Conservation (phyloP, 2,797 vertebrate species). For the Aeoliscus strigatus region DNA sequence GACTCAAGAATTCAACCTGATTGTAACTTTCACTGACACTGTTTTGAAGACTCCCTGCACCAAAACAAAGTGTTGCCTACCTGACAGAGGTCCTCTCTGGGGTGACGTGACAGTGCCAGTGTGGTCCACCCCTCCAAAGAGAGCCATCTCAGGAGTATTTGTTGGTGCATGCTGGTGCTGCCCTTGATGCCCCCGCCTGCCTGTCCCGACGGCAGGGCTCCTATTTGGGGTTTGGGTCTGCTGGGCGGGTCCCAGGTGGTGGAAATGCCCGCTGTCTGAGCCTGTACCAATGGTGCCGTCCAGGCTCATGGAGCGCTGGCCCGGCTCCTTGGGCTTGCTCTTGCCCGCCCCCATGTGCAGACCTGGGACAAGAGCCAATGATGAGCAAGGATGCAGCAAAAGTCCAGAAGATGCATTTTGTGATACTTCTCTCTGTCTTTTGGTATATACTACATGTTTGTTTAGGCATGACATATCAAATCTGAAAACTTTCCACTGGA, state of each 20-base stretch:
- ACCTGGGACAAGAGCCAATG: slow-evolving; percentile 52
- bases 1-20: neutral
- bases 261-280: slow-evolving; percentile 74
- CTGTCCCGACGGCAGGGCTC: slow-evolving; percentile 76
- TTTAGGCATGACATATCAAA: too few species aligned
- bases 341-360: slow-evolving; percentile 90
- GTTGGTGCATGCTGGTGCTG: slow-evolving; percentile 74
- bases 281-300: slow-evolving; percentile 75
- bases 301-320: slow-evolving; percentile 91
- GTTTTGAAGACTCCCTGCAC: too few species aligned
- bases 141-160: slow-evolving; percentile 80
- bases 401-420: slow-evolving; percentile 2
- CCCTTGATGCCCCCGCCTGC: slow-evolving; percentile 74
- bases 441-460: too few species aligned
- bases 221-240: slow-evolving; percentile 87
- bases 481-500: too few species aligned
- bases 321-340: slow-evolving; percentile 92
- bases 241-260: slow-evolving; percentile 75
- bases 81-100: slow-evolving; percentile 76
- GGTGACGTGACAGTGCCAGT: slow-evolving; percentile 84
- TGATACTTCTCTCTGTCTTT: neutral
- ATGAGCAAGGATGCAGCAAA: slow-evolving; percentile 30
- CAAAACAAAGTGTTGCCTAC: slow-evolving; percentile 29
- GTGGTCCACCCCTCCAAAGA: slow-evolving; percentile 90
- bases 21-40: neutral